Percentiles rank a stretch among this genome's conserved stretches.
Evolutionary conservation across 2,888 invertebrate species (phyloP).

Genomic region (Diploptera punctata): DNA sequence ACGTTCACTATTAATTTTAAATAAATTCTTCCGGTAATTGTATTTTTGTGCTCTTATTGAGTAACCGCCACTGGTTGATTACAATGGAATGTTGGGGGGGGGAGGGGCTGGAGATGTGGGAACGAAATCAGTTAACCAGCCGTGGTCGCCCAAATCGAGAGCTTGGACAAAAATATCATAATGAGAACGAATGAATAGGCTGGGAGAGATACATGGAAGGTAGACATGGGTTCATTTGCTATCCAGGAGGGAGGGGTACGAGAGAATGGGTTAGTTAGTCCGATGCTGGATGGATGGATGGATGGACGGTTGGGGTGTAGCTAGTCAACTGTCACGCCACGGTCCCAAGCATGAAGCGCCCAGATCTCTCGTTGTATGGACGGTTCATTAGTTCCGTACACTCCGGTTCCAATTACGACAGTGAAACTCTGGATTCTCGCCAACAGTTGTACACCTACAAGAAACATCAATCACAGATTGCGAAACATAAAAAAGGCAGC

Average conservation of each 20-base stretch:
- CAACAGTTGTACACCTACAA: too few relatives aligned
- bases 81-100: too few relatives aligned
- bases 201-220: not conserved
- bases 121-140: constrained; percentile 26
- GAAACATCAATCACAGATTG: too few relatives aligned
- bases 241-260: not conserved
- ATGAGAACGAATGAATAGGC: constrained; percentile 7
- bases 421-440: too few relatives aligned
- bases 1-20: too few relatives aligned
- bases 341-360: not conserved
- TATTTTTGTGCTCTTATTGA: too few relatives aligned
- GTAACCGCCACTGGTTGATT: too few relatives aligned
- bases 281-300: constrained; percentile 5
- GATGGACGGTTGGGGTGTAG: not conserved
- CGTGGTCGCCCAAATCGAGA: constrained; percentile 23
- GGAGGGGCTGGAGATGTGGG: not conserved
- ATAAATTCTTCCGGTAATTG: too few relatives aligned
- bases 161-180: constrained; percentile 27
- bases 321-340: constrained; percentile 22
- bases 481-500: too few relatives aligned
- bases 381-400: constrained; percentile 23
- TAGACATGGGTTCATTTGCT: constrained; percentile 3
- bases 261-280: constrained; percentile 3
- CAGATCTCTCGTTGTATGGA: not conserved
- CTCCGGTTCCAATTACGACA: not conserved